Conservation (phyloP, 2,797 vertebrate species). For the Micromesistius poutassou region DNA sequence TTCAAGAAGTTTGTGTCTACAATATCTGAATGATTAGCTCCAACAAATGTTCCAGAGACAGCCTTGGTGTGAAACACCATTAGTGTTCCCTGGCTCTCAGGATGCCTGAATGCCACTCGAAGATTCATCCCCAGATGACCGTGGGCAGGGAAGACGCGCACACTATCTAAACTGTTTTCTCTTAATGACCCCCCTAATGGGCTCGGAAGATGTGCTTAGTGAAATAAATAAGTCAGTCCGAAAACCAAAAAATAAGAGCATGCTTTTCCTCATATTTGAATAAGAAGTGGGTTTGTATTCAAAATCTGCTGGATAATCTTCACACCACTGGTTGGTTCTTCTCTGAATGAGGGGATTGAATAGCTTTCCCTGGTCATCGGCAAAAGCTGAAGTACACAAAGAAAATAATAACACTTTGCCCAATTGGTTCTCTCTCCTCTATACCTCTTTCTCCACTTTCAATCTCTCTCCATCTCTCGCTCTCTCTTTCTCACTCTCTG, state of each 20-base stretch:
- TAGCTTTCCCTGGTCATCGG: neutral
- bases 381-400: neutral
- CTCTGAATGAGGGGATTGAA: neutral
- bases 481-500: neutral
- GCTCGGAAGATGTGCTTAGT: conserved; percentile 14
- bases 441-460: too few relatives aligned
- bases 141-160: neutral
- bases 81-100: conserved; percentile 30
- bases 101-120: conserved; percentile 16
- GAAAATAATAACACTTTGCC: neutral
- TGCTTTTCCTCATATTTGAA: neutral
- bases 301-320: neutral
- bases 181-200: conserved; percentile 9
- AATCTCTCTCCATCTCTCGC: neutral
- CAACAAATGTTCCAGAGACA: conserved; percentile 19
- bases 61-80: conserved; percentile 30
- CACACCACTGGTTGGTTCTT: neutral
- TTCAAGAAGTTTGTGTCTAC: neutral
- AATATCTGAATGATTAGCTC: conserved; percentile 21
- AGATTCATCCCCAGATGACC: conserved; percentile 27
- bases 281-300: neutral
- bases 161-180: neutral
- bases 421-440: neutral
- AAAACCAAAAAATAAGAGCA: neutral
- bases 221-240: neutral